phyloP scores from a whole-genome alignment of 2,888 invertebrate species.

The Lasius platythorax region DNA sequence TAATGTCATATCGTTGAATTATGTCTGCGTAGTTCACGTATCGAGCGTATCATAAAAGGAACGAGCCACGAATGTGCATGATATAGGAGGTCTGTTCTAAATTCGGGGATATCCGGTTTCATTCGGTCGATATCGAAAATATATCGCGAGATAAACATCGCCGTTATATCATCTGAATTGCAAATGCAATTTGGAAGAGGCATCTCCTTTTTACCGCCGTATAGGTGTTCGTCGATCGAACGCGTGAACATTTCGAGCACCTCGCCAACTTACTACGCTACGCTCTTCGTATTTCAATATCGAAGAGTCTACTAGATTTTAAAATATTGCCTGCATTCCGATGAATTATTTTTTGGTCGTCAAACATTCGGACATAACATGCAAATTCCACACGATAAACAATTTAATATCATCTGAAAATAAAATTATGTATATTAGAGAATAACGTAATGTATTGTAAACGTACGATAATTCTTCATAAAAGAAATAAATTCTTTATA shows the following conservation, averaged over 20 bases:
- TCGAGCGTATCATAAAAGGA: conserved; percentile 14
- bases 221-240: conserved; percentile 46
- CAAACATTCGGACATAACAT: not conserved
- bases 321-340: conserved; percentile 12
- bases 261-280: conserved; percentile 43
- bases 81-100: conserved; percentile 29
- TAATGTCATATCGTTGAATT: not conserved
- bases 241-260: conserved; percentile 50
- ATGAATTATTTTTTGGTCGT: conserved; percentile 12
- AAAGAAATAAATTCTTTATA: not conserved
- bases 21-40: not conserved
- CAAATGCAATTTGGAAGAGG: conserved; percentile 69
- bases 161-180: conserved; percentile 67
- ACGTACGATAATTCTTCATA: not conserved
- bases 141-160: conserved; percentile 67
- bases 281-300: conserved; percentile 46
- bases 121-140: conserved; percentile 56
- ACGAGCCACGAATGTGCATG: conserved; percentile 15
- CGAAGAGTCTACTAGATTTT: conserved; percentile 26
- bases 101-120: conserved; percentile 37
- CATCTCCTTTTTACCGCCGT: conserved; percentile 58
- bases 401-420: conserved; percentile 2
- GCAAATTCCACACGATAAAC: conserved; percentile 8
- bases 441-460: not conserved
- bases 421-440: not conserved